Evolutionary conservation across 2,797 vertebrate species (phyloP).

Genomic region (Ibycter americanus): DNA sequence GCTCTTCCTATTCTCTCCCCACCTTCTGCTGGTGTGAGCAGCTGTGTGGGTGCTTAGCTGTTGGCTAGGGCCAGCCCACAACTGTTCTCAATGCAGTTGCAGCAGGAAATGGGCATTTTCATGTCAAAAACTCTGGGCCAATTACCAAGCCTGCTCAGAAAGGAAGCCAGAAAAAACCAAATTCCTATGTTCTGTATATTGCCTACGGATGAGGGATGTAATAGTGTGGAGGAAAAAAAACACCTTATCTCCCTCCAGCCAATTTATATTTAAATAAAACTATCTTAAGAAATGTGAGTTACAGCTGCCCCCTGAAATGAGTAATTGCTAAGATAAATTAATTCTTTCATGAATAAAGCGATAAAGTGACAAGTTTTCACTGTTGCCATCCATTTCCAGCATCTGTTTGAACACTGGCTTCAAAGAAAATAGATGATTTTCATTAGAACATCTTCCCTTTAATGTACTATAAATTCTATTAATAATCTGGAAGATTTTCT

Average conservation of each 20-base stretch:
- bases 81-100: neutral
- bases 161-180: neutral
- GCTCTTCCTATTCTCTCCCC: neutral
- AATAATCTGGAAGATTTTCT: neutral
- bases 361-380: slow-evolving; percentile 34
- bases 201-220: neutral
- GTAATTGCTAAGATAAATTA: slow-evolving; percentile 61
- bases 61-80: neutral
- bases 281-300: neutral
- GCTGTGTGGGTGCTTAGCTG: neutral
- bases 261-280: slow-evolving; percentile 53
- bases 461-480: slow-evolving; percentile 1
- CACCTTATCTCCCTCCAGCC: neutral
- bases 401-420: slow-evolving; percentile 36
- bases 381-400: slow-evolving; percentile 3
- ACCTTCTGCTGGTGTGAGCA: neutral
- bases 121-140: neutral
- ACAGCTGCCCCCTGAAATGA: slow-evolving; percentile 1
- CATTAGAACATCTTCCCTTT: slow-evolving; percentile 26
- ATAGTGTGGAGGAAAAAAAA: neutral
- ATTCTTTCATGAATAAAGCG: slow-evolving; percentile 44
- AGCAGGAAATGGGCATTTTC: neutral
- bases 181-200: neutral
- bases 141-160: neutral
- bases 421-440: slow-evolving; percentile 32